Conservation (phyloP, 2,888 invertebrate species). For the Eumacrocentrus americanus region DNA sequence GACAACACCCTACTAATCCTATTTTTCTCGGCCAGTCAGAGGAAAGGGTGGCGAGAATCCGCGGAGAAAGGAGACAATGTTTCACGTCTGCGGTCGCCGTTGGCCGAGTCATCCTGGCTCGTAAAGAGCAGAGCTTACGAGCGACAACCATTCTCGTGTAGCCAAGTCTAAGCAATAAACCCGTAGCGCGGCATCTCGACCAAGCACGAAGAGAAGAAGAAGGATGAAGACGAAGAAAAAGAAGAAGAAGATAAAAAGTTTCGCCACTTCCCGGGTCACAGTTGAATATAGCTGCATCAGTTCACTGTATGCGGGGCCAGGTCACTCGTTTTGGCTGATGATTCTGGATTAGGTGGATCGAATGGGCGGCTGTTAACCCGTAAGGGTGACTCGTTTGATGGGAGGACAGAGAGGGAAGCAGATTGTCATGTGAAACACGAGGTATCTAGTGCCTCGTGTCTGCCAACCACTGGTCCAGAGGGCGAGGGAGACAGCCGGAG, state of each 20-base stretch:
- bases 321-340: constrained; percentile 2
- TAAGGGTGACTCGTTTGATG: background rate
- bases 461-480: background rate
- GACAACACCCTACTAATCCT: background rate
- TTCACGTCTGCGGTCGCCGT: constrained; percentile 54
- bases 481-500: constrained; percentile 13
- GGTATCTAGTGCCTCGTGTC: background rate
- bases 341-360: constrained; percentile 11
- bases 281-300: background rate
- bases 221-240: constrained; percentile 5
- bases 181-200: background rate
- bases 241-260: background rate
- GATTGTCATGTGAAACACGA: constrained; percentile 1
- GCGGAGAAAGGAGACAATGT: constrained; percentile 25
- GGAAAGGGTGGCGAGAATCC: background rate
- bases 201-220: background rate
- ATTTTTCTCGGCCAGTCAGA: background rate
- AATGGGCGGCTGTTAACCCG: constrained; percentile 8
- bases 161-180: constrained; percentile 20
- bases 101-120: constrained; percentile 55
- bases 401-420: background rate
- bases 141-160: constrained; percentile 41
- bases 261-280: constrained; percentile 9
- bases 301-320: background rate
- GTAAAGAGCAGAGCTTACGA: constrained; percentile 61